phyloP scores from a whole-genome alignment of 2,113 vertebrate species.

The Herpailurus yagouaroundi region DNA sequence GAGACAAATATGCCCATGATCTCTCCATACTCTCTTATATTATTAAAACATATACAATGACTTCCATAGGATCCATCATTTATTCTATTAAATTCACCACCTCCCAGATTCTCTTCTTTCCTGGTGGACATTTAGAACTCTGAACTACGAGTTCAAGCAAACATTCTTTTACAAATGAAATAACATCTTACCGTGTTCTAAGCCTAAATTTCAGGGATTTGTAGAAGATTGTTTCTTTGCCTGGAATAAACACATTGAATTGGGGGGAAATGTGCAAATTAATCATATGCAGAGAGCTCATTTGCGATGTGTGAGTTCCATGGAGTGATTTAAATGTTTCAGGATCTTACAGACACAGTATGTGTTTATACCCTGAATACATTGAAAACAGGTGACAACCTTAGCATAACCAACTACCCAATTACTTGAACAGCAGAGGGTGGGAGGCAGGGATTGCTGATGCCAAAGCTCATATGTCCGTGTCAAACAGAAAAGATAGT shows the following conservation, averaged over 20 bases:
- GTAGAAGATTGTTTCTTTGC: neutral
- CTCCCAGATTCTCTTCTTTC: neutral
- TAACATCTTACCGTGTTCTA: neutral
- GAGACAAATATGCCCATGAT: neutral
- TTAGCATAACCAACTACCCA: constrained; percentile 55
- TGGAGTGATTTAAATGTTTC: constrained; percentile 50
- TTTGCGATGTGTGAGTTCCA: neutral
- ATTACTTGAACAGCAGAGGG: constrained; percentile 1
- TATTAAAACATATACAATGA: neutral
- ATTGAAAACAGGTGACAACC: constrained; percentile 58
- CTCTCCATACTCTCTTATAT: neutral
- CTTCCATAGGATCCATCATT: neutral
- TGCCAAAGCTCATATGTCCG: neutral
- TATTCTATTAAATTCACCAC: neutral
- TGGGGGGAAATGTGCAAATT: neutral
- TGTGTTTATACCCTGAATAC: neutral
- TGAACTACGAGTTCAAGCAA: neutral
- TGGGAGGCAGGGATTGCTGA: neutral
- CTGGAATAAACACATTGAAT: constrained; percentile 48
- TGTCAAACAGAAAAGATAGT: neutral
- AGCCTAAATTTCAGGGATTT: constrained; percentile 29
- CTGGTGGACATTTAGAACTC: neutral
- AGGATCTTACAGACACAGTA: constrained; percentile 32
- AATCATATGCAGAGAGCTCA: constrained; percentile 54
- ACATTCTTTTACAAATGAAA: constrained; percentile 32